phyloP scores from a whole-genome alignment of 2,888 invertebrate genomes.

The Sarcophaga carnaria region DNA sequence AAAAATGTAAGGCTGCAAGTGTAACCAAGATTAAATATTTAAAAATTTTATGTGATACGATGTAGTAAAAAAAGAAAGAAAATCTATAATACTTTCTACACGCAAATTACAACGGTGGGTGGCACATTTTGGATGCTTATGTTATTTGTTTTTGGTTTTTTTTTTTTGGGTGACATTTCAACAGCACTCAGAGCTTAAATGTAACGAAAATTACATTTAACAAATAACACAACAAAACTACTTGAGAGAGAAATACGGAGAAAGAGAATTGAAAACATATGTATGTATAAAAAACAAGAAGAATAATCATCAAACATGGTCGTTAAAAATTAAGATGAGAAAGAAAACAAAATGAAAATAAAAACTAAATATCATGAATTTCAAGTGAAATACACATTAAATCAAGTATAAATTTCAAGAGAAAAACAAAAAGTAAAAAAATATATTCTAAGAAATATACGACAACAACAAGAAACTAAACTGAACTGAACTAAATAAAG shows the following conservation, averaged over 20 bases:
- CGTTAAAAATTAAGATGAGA: no score
- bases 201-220: constrained; percentile 26
- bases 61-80: background rate
- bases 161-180: constrained; percentile 15
- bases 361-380: background rate
- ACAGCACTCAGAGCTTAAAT: constrained; percentile 30
- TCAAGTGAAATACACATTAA: constrained; percentile 3
- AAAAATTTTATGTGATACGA: background rate
- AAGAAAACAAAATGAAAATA: no score
- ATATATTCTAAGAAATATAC: background rate
- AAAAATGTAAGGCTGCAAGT: no score
- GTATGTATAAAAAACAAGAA: background rate
- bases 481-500: background rate
- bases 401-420: background rate
- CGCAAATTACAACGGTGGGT: background rate
- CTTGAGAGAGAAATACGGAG: background rate
- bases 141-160: background rate
- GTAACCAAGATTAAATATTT: background rate
- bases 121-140: background rate
- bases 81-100: background rate
- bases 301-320: background rate
- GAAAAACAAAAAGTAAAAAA: background rate
- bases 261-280: background rate
- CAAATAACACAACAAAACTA: constrained; percentile 3
- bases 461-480: background rate